Percentiles rank a stretch among this genome's conserved stretches.
phyloP scores from a whole-genome alignment of 2,113 vertebrate species.

The Saguinus imperator region DNA sequence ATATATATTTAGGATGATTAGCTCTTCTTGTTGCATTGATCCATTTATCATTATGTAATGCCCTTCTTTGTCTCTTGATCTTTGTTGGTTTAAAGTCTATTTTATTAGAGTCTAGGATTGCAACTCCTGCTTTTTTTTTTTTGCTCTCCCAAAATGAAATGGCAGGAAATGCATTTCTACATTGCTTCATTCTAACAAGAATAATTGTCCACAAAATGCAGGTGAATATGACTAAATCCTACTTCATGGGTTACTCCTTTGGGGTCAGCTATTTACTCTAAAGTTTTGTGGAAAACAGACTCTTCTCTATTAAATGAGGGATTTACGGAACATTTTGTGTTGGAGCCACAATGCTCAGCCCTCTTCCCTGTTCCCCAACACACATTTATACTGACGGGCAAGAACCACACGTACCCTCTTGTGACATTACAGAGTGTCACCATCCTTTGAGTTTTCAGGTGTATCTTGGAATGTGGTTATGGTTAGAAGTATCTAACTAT shows the following conservation, averaged over 20 bases:
- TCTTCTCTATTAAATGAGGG: constrained; percentile 49
- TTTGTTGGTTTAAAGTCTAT: too few relatives aligned
- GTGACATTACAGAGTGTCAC: accelerated
- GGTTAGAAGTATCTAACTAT: not conserved
- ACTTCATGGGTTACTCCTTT: not conserved
- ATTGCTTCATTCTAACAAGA: not conserved
- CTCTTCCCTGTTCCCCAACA: not conserved
- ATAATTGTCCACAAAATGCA: not conserved
- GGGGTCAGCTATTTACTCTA: not conserved
- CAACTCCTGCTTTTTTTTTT: too few relatives aligned
- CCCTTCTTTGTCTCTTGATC: too few relatives aligned
- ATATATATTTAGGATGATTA: too few relatives aligned
- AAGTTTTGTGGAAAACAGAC: not conserved
- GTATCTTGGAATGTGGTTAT: accelerated
- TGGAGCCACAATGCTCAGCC: not conserved
- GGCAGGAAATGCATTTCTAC: not conserved
- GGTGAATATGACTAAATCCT: not conserved
- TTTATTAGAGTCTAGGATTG: too few relatives aligned
- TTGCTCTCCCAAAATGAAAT: not conserved
- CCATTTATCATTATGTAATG: too few relatives aligned
- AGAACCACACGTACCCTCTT: not conserved
- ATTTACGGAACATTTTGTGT: not conserved
- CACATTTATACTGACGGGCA: too few relatives aligned
- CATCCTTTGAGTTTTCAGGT: too few relatives aligned
- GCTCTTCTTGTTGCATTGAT: too few relatives aligned